phyloP scores from a whole-genome alignment of 2,113 vertebrate species.

The Balaeniceps rex region DNA sequence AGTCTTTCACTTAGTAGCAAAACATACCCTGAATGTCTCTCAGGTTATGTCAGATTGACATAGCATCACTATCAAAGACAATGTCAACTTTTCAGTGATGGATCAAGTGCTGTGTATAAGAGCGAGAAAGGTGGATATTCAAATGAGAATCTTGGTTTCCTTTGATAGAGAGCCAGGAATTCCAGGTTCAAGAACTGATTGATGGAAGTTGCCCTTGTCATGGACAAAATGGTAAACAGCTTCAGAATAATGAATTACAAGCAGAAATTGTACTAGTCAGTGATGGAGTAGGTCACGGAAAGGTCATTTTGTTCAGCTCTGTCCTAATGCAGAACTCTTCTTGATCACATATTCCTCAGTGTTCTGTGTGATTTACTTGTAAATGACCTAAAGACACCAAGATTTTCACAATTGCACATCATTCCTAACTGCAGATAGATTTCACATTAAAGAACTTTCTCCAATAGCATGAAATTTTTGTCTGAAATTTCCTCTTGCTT shows the following conservation, averaged over 20 bases:
- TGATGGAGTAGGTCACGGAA: background rate
- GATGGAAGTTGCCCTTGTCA: slow-evolving; percentile 18
- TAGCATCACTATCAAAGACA: background rate
- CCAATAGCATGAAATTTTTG: background rate
- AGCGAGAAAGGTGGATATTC: slow-evolving; percentile 12
- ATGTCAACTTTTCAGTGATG: background rate
- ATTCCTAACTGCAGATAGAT: background rate
- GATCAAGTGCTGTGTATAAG: background rate
- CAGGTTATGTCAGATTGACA: background rate
- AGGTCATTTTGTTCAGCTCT: background rate
- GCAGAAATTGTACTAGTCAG: background rate
- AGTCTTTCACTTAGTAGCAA: background rate
- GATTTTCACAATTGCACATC: background rate
- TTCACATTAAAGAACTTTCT: background rate
- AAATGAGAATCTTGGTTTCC: background rate
- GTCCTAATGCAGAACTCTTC: background rate
- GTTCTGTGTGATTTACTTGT: background rate
- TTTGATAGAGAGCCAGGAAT: background rate
- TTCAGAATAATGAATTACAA: slow-evolving; percentile 44
- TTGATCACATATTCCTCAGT: background rate
- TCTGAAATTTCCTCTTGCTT: background rate
- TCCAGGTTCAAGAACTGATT: background rate
- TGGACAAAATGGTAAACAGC: background rate
- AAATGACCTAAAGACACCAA: background rate
- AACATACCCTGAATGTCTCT: background rate